Evolutionary conservation across 1,140 invertebrate species (phyloP).

Genomic region (Caenorhabditis brenneri): DNA sequence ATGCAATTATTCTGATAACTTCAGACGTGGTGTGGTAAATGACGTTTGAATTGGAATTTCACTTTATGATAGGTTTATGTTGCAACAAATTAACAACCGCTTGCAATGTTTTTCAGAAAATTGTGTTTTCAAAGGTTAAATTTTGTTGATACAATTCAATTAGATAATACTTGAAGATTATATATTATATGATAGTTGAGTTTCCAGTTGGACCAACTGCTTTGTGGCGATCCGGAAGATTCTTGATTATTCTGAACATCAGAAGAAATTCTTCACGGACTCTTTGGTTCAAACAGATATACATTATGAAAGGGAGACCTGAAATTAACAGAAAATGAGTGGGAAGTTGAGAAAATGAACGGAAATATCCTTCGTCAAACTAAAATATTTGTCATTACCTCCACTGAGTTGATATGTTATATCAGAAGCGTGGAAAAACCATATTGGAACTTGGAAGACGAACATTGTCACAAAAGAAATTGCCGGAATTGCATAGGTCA

Average conservation of each 20-base stretch:
- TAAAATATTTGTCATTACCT: neutral
- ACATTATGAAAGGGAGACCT: neutral
- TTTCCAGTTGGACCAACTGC: neutral
- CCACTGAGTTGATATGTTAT: slow-evolving; percentile 12
- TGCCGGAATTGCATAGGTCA: neutral
- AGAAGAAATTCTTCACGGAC: neutral
- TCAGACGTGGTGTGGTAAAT: no score
- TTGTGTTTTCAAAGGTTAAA: no score
- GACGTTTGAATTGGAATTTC: no score
- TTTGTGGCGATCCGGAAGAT: neutral
- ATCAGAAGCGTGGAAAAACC: neutral
- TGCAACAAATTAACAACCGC: no score
- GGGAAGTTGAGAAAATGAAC: neutral
- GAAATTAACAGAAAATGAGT: neutral
- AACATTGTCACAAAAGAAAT: neutral
- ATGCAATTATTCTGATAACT: no score
- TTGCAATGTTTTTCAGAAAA: no score
- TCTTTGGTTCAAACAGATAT: neutral
- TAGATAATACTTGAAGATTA: no score
- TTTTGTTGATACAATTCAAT: no score
- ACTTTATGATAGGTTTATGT: no score
- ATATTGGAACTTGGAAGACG: neutral
- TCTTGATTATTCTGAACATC: neutral
- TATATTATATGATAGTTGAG: neutral
- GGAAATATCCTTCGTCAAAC: no score